Evolutionary conservation across 2,888 invertebrate genomes (phyloP).

Genomic region (Cephus nigrinus): DNA sequence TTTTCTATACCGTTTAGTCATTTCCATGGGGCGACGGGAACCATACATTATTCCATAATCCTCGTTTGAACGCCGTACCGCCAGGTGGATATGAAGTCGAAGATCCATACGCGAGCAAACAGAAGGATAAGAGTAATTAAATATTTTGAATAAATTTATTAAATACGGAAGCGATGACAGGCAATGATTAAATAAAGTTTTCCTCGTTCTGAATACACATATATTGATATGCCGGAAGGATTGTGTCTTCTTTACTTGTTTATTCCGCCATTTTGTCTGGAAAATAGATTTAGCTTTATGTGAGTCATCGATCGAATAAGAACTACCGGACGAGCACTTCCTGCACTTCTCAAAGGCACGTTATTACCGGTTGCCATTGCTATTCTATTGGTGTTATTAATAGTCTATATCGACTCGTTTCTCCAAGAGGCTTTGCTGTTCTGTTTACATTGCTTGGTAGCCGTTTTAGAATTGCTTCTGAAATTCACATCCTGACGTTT

Average conservation of each 20-base stretch:
- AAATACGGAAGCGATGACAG: not conserved
- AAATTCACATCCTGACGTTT: not conserved
- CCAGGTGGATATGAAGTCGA: slow-evolving; percentile 52
- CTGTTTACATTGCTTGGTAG: not conserved
- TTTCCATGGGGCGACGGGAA: slow-evolving; percentile 59
- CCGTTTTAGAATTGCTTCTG: not conserved
- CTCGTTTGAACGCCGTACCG: slow-evolving; percentile 46
- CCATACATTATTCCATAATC: slow-evolving; percentile 52
- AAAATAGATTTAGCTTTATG: not conserved
- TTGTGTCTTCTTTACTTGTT: not conserved
- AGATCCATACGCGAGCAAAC: slow-evolving; percentile 35
- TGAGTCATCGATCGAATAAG: not conserved
- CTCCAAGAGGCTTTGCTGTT: not conserved
- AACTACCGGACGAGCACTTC: not conserved
- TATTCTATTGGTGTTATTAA: not conserved
- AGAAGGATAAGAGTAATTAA: not conserved
- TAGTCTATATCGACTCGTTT: not conserved
- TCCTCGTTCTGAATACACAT: not conserved
- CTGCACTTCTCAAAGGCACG: not conserved
- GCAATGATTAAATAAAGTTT: not conserved
- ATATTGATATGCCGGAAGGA: not conserved
- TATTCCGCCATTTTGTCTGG: not conserved
- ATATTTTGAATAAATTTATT: not conserved
- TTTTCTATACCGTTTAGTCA: slow-evolving; percentile 32
- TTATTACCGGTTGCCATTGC: not conserved